Conservation (phyloP, 2,797 vertebrate genomes). For the Anguilla pacifica region DNA sequence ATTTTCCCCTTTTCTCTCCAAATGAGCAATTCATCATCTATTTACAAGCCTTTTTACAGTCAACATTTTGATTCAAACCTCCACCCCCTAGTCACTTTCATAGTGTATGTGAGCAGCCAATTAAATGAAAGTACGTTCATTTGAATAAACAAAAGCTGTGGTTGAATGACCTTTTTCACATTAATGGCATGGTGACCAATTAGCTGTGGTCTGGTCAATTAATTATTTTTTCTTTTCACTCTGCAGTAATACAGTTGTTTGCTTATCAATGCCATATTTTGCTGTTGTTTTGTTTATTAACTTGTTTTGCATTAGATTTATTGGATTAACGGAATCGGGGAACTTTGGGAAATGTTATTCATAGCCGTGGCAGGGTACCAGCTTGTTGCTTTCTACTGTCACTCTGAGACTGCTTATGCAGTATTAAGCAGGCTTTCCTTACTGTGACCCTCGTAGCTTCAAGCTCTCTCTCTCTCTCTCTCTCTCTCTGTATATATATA, state of each 20-base stretch:
- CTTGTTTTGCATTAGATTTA: no score
- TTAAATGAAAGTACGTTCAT: neutral
- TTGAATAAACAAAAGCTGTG: neutral
- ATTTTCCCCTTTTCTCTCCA: no score
- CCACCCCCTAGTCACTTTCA: neutral
- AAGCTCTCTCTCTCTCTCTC: no score
- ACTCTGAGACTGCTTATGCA: no score
- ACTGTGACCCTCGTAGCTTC: no score
- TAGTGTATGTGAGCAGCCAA: neutral
- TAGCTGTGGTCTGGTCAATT: constrained; percentile 44
- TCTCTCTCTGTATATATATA: neutral
- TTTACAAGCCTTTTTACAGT: neutral
- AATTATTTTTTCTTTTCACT: neutral
- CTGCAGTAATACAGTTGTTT: neutral
- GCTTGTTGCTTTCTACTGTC: neutral
- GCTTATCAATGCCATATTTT: constrained; percentile 1
- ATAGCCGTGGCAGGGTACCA: neutral
- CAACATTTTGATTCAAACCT: neutral
- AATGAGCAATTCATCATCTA: no score
- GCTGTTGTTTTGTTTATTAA: neutral
- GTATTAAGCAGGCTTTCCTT: no score
- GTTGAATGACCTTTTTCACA: neutral
- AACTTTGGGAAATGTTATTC: neutral
- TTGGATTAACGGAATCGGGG: neutral
- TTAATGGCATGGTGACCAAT: constrained; percentile 57